These are phyloP conservation scores for Menidia menidia DNA, from an alignment of 2,797 vertebrate genomes.

Conservation along the genomic window DNA sequence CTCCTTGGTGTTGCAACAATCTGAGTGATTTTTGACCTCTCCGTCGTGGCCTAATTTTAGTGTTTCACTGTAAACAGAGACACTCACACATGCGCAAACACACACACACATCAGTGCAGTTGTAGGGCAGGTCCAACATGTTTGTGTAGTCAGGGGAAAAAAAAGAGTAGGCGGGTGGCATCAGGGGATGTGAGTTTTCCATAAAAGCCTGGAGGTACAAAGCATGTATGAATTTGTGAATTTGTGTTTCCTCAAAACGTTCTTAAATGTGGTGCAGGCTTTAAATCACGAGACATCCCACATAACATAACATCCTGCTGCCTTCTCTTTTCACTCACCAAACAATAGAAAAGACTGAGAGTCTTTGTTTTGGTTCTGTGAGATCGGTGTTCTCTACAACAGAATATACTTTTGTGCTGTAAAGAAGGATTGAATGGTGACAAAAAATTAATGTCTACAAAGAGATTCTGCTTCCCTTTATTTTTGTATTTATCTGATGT, in stretches of 20 bases:
- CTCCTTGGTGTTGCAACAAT: constrained; percentile 29
- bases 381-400: not conserved
- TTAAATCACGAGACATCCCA: not conserved
- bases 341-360: not conserved
- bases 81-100: not conserved
- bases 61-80: constrained; percentile 18
- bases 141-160: constrained; percentile 27
- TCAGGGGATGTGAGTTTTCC: constrained; percentile 43
- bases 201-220: constrained; percentile 40
- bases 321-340: not conserved
- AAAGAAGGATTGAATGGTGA: no score
- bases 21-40: constrained; percentile 32
- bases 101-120: not conserved
- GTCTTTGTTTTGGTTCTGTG: not conserved
- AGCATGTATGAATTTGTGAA: constrained; percentile 8
- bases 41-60: constrained; percentile 43
- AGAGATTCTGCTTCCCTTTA: not conserved
- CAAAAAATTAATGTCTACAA: no score
- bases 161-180: constrained; percentile 31
- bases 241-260: not conserved
- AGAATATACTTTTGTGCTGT: no score
- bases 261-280: not conserved
- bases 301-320: no score
- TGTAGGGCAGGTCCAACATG: constrained; percentile 52
- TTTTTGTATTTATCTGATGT: not conserved